Evolutionary conservation across 2,113 vertebrate genomes (phyloP).

Genomic region (Salvelinus sp.): DNA sequence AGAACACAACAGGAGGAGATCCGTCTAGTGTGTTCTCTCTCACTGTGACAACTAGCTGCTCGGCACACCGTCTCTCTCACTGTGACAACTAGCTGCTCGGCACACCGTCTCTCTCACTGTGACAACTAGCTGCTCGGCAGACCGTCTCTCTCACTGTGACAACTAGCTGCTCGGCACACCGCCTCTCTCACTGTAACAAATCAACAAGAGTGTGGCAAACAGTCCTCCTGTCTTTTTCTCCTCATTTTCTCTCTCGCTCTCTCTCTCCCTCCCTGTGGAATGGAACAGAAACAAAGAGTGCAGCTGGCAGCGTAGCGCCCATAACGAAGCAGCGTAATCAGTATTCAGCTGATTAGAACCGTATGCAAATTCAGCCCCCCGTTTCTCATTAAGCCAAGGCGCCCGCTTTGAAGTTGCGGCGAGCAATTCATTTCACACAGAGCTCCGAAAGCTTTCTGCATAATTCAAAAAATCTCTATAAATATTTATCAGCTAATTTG

Average conservation of each 20-base stretch:
- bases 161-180: background rate
- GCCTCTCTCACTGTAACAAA: background rate
- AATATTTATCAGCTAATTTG: slow-evolving; percentile 93
- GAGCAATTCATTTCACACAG: slow-evolving; percentile 88
- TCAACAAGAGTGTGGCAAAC: background rate
- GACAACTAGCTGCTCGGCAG: background rate
- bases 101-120: background rate
- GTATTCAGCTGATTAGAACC: slow-evolving; percentile 89
- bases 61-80: background rate
- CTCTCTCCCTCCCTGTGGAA: slow-evolving; percentile 67
- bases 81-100: background rate
- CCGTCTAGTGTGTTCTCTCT: background rate
- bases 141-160: background rate
- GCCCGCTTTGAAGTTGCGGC: slow-evolving; percentile 83
- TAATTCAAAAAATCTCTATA: slow-evolving; percentile 86
- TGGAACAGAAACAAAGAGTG: slow-evolving; percentile 92
- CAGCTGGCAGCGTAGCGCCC: slow-evolving; percentile 88
- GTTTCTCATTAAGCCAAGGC: slow-evolving; percentile 83
- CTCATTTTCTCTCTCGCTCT: slow-evolving; percentile 39
- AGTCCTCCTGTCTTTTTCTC: slow-evolving; percentile 34
- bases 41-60: too few species aligned
- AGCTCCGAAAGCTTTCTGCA: slow-evolving; percentile 87
- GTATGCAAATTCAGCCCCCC: slow-evolving; percentile 83
- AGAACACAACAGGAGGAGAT: background rate
- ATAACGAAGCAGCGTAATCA: slow-evolving; percentile 92